Evolutionary conservation across 2,888 invertebrate species (phyloP).

Genomic region (Amiota mariae): DNA sequence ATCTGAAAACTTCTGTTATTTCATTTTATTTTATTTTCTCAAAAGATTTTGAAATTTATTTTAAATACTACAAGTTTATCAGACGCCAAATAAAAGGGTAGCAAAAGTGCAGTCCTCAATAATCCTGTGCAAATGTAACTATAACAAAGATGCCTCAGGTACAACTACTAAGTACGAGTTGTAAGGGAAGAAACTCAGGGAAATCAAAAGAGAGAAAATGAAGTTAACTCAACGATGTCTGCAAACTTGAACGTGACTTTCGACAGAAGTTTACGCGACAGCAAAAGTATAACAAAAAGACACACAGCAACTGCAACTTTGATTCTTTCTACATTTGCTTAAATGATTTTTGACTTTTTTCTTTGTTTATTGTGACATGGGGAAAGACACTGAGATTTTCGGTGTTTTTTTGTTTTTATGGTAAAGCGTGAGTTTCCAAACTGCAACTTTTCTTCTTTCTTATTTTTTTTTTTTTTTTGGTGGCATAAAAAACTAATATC

Average conservation of each 20-base stretch:
- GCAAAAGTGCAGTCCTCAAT: constrained; percentile 8
- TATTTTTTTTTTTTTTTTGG: not conserved
- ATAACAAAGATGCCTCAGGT: not conserved
- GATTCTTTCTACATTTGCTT: constrained; percentile 51
- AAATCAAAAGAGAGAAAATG: not conserved
- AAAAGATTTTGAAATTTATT: not conserved
- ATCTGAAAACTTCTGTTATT: not conserved
- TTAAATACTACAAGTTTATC: constrained; percentile 12
- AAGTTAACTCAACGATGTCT: constrained; percentile 49
- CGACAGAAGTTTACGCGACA: constrained; percentile 49
- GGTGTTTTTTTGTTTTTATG: constrained; percentile 16
- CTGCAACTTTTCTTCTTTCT: constrained; percentile 18
- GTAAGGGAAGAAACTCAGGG: no score
- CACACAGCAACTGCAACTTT: constrained; percentile 9
- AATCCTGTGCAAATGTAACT: constrained; percentile 17
- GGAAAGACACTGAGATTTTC: constrained; percentile 36
- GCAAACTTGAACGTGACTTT: constrained; percentile 65
- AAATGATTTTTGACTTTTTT: constrained; percentile 55
- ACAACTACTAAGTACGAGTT: no score
- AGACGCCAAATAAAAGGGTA: not conserved
- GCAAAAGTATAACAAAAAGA: not conserved
- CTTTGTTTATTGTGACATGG: not conserved
- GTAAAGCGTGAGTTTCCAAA: not conserved
- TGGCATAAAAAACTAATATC: constrained; percentile 60
- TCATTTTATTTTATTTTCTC: not conserved